Percentiles rank a stretch among this genome's conserved stretches.
These are phyloP conservation scores for Furnarius figulus DNA, from an alignment of 2,113 vertebrate species.

Conservation along the genomic window DNA sequence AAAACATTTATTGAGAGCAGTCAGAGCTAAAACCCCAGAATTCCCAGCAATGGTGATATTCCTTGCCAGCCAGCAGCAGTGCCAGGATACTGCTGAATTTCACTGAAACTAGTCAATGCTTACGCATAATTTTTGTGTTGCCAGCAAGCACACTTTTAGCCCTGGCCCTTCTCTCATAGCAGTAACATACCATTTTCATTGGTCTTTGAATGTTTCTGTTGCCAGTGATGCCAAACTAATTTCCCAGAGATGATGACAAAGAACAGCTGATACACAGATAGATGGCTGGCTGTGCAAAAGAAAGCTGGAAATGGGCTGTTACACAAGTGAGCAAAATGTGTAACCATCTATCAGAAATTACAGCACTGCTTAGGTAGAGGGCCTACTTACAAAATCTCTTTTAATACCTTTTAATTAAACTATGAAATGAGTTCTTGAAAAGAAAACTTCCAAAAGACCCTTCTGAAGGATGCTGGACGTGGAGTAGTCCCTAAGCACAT, in stretches of 20 bases:
- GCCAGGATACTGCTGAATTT: background rate
- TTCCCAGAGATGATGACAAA: background rate
- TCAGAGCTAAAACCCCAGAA: background rate
- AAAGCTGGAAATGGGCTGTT: background rate
- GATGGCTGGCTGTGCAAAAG: background rate
- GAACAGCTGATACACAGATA: background rate
- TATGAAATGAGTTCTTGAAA: background rate
- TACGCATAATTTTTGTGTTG: background rate
- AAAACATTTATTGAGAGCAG: background rate
- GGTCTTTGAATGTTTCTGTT: background rate
- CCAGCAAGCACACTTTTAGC: background rate
- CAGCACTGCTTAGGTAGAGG: background rate
- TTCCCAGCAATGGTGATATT: background rate
- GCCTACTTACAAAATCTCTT: background rate
- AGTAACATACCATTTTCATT: background rate
- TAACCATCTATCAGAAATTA: background rate
- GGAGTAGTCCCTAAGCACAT: background rate
- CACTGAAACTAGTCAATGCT: background rate
- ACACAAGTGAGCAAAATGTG: background rate
- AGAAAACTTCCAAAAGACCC: background rate
- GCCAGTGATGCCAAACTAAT: background rate
- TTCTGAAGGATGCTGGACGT: background rate
- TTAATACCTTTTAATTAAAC: background rate
- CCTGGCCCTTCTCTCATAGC: background rate
- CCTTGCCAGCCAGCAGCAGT: background rate